Evolutionary conservation across 1,140 invertebrate species (phyloP), one percentile per base, ranked within the genome.

Genomic region (Psix sp.): DNA sequence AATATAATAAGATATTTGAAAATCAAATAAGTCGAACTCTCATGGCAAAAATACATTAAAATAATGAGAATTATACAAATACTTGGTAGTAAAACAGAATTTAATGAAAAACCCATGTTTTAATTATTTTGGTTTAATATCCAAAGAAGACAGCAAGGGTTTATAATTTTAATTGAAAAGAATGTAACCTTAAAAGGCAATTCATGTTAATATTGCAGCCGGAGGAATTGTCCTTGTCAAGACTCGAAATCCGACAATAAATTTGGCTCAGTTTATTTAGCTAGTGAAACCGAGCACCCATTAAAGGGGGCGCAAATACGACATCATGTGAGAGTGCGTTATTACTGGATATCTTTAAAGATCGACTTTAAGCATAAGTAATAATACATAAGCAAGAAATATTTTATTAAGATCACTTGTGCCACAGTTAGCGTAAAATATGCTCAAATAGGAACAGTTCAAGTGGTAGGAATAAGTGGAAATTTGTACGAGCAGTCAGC

Each of bases 351-450:
- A 33, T 10, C n/a, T 33, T 33, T 33, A 2, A 33, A 11, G 3
- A 33, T 33, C 29, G 29, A 33, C n/a, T 2, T 11, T 33, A 10
- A 6, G n/a, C 10, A 7, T 11, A 10, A 5, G n/a, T 11, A 7
- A 33, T 10, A n/a, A 3, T 7, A 33, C 29, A 5, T 33, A 3
- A 13, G 10, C 42, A 20, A 38, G 26, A 49, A 42, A 42, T 60
- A 52, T 63, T 63, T 63, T 63, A 52, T 52, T 63, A 63, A 63
- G 16, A 36, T 35, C 17, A 40, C 39, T 60, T 49, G 42, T 18
- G 56, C 3, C 26, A 17, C 18, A 36, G 46, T 63, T 52, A 52
- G 48, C 48, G 31, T 52, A 31, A 52, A 63, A 63, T 45, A 63
- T 52, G 59, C 31, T 63, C 21, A 51, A 63, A 63, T 52, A 52